These are phyloP conservation scores for Dasysyrphus albostriatus DNA, from an alignment of 2,888 invertebrate genomes.

Conservation along the genomic window DNA sequence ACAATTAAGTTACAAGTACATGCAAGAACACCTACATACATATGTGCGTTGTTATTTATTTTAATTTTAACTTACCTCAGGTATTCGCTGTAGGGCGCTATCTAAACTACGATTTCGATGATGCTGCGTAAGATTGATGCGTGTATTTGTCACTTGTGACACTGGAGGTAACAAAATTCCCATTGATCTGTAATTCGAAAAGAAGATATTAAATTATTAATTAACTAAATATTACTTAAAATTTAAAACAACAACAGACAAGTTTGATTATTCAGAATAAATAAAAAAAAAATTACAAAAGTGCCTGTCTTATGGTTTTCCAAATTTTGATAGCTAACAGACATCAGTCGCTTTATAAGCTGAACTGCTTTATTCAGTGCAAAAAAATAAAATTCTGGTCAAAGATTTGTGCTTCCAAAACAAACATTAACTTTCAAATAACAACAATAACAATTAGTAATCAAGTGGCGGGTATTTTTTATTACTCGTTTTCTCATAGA, in stretches of 20 bases:
- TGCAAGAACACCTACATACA: neutral
- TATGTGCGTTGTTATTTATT: neutral
- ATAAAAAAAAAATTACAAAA: neutral
- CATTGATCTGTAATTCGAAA: constrained; percentile 82
- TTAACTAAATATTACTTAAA: neutral
- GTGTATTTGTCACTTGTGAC: constrained; percentile 84
- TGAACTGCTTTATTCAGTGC: neutral
- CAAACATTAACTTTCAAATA: constrained; percentile 9
- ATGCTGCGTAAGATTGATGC: constrained; percentile 87
- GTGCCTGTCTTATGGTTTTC: neutral
- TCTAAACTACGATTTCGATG: constrained; percentile 95
- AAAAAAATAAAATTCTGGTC: constrained; percentile 14
- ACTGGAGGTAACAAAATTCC: constrained; percentile 84
- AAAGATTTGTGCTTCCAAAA: constrained; percentile 2
- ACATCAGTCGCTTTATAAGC: neutral
- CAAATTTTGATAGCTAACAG: constrained; percentile 12
- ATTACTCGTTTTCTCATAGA: constrained; percentile 5
- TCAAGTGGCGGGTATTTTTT: neutral
- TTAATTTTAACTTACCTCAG: constrained; percentile 86
- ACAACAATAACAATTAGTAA: constrained; percentile 15
- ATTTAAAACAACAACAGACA: neutral
- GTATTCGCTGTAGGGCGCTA: constrained; percentile 94
- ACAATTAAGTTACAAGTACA: neutral
- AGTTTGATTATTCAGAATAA: constrained; percentile 46
- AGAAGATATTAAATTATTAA: constrained; percentile 39